Conservation (phyloP, 2,113 vertebrate species). For the Erpornis zantholeuca region DNA sequence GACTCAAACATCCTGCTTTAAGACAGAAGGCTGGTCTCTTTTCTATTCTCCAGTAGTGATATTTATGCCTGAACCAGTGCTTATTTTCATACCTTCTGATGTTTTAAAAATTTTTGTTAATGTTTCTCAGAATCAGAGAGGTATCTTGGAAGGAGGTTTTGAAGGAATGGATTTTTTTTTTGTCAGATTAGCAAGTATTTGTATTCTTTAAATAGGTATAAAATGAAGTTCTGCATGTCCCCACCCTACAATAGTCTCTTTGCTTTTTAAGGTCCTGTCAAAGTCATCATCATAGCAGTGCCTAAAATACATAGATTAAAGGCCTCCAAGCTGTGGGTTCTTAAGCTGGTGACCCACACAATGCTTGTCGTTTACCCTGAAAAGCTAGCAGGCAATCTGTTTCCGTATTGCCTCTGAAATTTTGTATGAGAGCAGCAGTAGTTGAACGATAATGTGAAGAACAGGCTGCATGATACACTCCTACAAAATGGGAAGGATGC, state of each 20-base stretch:
- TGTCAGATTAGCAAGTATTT: background rate
- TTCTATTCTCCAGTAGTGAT: background rate
- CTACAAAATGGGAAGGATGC: background rate
- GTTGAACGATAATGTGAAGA: background rate
- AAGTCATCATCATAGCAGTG: background rate
- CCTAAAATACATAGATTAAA: slow-evolving; percentile 13
- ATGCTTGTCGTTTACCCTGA: background rate
- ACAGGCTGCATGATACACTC: background rate
- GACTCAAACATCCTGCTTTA: background rate
- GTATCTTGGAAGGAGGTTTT: background rate
- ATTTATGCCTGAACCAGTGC: background rate
- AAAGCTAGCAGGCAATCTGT: background rate
- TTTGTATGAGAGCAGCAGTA: background rate
- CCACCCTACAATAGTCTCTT: background rate
- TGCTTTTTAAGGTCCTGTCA: background rate
- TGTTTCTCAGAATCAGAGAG: background rate
- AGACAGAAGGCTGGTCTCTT: background rate
- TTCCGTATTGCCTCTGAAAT: background rate
- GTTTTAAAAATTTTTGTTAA: background rate
- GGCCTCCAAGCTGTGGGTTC: background rate
- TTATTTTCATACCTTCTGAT: background rate
- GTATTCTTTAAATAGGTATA: background rate
- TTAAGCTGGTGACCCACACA: background rate
- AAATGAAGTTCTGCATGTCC: background rate
- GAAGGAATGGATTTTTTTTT: fast-evolving